phyloP scores from a whole-genome alignment of 1,140 invertebrate genomes.

The Onthophagus taurus region DNA sequence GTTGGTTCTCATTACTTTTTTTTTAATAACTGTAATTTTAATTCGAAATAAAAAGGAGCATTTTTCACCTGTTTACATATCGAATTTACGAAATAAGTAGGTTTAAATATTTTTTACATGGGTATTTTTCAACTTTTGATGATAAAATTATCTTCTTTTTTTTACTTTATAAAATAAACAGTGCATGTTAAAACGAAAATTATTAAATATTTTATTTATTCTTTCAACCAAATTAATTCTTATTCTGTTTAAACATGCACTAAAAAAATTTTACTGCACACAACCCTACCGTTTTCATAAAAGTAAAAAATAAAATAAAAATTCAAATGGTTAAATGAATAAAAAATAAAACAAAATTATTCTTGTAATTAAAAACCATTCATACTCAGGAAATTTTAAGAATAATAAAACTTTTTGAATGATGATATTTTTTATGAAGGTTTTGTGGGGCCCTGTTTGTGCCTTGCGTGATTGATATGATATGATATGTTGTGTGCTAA shows the following conservation, averaged over 20 bases:
- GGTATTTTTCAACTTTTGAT: conserved; percentile 8
- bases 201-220: too few species aligned
- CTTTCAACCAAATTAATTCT: background rate
- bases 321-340: too few species aligned
- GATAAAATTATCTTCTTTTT: too few species aligned
- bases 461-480: conserved; percentile 31
- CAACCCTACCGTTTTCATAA: background rate
- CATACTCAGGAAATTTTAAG: conserved; percentile 32
- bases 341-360: conserved; percentile 13
- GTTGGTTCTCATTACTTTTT: conserved; percentile 13
- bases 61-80: conserved; percentile 24
- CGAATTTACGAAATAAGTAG: conserved; percentile 20
- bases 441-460: conserved; percentile 33
- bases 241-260: conserved; percentile 3
- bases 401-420: conserved; percentile 32
- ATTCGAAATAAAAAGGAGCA: conserved; percentile 19
- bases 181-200: too few species aligned
- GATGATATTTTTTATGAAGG: conserved; percentile 34
- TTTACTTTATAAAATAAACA: too few species aligned
- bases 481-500: conserved; percentile 16
- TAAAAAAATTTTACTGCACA: conserved; percentile 2
- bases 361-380: conserved; percentile 16
- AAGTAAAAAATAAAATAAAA: too few species aligned
- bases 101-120: conserved; percentile 11
- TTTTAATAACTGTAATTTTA: conserved; percentile 22